Percentiles rank a stretch among this genome's conserved stretches.
Evolutionary conservation across 2,113 vertebrate species (phyloP).

Genomic region (Caranx melampygus): DNA sequence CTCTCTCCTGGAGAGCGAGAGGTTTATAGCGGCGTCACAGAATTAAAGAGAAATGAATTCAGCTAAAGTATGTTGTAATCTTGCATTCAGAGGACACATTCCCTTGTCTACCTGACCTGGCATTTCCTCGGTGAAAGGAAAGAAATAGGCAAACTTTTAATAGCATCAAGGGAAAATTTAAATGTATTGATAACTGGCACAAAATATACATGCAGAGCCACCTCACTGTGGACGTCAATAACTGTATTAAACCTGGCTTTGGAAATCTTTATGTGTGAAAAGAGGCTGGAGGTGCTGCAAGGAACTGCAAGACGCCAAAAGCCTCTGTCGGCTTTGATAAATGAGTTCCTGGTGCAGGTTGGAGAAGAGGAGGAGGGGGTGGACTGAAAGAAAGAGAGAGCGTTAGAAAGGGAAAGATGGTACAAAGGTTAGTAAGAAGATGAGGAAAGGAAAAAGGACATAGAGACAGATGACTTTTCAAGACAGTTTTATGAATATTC

Average conservation of each 20-base stretch:
- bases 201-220: not conserved
- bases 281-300: constrained; percentile 28
- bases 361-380: not conserved
- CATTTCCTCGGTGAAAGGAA: not conserved
- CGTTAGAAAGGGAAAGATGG: not conserved
- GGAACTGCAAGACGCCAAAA: constrained; percentile 23
- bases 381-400: not conserved
- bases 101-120: not conserved
- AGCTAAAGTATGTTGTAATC: not conserved
- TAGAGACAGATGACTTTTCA: not conserved
- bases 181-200: not conserved
- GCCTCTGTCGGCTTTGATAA: constrained; percentile 49
- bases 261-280: constrained; percentile 34
- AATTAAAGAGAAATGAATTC: not conserved
- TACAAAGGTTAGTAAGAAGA: not conserved
- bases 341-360: constrained; percentile 42
- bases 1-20: not conserved
- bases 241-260: not conserved
- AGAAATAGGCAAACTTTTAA: not conserved
- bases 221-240: not conserved
- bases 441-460: not conserved
- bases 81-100: not conserved
- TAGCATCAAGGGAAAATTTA: too few relatives aligned
- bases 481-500: too few relatives aligned
- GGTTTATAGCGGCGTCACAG: not conserved